Base-by-base conservation (phyloP, 2,888 invertebrate species). In the Clepsis dumicolana region DNA sequence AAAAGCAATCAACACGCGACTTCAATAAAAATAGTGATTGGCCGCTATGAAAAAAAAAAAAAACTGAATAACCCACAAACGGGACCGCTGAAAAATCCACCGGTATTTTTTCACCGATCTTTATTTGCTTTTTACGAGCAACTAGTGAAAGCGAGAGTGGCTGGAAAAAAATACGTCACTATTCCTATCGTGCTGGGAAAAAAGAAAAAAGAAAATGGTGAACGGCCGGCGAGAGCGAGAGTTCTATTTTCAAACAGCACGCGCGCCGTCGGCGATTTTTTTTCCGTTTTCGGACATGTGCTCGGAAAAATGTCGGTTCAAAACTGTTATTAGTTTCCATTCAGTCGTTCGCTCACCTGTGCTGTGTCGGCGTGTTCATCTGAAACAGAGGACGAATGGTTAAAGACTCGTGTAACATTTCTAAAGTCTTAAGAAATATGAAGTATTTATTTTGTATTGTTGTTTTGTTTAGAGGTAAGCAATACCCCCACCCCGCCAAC, bases 121-220 rank as follows among this genome's bases (percentile, higher is more conserved):
- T 90, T 91, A 90, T 93, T 92, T 89, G 90, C 88, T 86, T 89
- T 89, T 91, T 86, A 86, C 88, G 88, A 87, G 86, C 87, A 82
- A 87, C 88, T 84, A 87, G 77, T 81, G 86, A 93, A 88, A 93
- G 83, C 79, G 92, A 90, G 84, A 90, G 90, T 86, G 81, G 81
- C 73, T 79, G 80, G 77, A 85, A 88, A 90, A 91, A 90, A 91
- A 89, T 85, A 86, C 89, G 88, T 89, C 92, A 92, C 92, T 91
- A 90, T 88, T 91, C 87, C 91, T 91, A 91, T 90, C 87, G 91
- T 86, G 85, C 84, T 80, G 84, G 82, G 80, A 81, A 78, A 84
- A 84, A 85, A 48, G 82, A 78, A 84, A 84, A 85, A 82, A 79
- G 79, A 80, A 84, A 87, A 84, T 78, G 76, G 79, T 78, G 80